Evolutionary conservation across 2,888 invertebrate species (phyloP).

Genomic region (Brenthis hecate): DNA sequence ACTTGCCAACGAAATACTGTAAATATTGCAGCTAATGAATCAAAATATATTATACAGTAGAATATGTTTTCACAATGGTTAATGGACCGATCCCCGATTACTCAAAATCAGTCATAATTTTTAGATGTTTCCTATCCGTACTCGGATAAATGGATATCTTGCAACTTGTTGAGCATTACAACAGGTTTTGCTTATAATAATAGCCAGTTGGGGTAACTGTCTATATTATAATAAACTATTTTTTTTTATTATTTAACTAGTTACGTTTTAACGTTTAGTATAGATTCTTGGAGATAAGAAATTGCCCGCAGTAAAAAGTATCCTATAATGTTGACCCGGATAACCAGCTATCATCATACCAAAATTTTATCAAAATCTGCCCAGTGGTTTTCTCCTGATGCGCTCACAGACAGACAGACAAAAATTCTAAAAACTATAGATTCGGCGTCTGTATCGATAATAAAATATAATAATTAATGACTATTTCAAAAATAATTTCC

Average conservation of each 20-base stretch:
- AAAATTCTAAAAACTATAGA: no score
- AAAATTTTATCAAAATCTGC: no score
- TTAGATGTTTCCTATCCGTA: conserved; percentile 22
- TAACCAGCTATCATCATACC: no score
- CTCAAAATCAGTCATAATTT: conserved; percentile 37
- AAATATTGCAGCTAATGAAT: conserved; percentile 33
- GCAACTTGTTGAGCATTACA: conserved; percentile 56
- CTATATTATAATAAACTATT: background rate
- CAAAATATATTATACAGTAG: conserved; percentile 40
- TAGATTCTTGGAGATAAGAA: no score
- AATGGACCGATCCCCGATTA: conserved; percentile 24
- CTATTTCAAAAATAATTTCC: no score
- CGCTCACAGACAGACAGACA: no score
- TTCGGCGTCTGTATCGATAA: no score
- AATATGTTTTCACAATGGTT: conserved; percentile 33
- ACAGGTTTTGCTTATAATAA: conserved; percentile 39
- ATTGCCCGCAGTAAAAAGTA: no score
- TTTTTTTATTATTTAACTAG: background rate
- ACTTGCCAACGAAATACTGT: conserved; percentile 64
- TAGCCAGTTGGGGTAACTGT: conserved; percentile 35
- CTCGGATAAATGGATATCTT: conserved; percentile 38
- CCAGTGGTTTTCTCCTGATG: no score
- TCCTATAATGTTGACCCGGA: no score
- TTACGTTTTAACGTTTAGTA: no score
- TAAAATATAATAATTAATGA: no score